phyloP scores from a whole-genome alignment of 2,113 vertebrate species.

The Heteronetta atricapilla region DNA sequence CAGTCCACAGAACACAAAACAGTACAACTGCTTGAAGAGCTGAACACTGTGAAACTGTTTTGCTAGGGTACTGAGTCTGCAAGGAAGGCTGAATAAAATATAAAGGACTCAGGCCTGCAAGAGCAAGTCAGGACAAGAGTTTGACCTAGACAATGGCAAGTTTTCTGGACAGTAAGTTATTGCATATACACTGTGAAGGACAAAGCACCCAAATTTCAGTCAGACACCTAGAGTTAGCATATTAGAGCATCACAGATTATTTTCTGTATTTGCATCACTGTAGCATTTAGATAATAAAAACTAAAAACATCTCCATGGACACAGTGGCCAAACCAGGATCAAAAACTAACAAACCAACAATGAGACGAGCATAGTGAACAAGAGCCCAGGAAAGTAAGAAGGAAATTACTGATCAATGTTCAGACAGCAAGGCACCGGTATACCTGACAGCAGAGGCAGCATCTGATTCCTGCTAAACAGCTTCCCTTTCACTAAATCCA shows the following conservation, averaged over 20 bases:
- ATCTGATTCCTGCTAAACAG: not conserved
- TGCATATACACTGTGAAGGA: not conserved
- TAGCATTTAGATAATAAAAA: not conserved
- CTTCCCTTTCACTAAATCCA: not conserved
- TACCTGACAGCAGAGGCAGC: not conserved
- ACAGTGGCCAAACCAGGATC: not conserved
- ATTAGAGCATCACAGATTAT: not conserved
- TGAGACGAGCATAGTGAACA: not conserved
- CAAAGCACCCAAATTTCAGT: not conserved
- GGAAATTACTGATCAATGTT: not conserved
- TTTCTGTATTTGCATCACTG: not conserved
- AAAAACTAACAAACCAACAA: not conserved
- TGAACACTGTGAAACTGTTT: constrained; percentile 74
- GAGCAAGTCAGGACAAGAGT: constrained; percentile 59
- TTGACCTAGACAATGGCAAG: constrained; percentile 35
- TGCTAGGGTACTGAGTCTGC: constrained; percentile 56
- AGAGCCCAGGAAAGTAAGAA: not conserved
- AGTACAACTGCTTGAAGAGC: constrained; percentile 66
- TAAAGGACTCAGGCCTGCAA: constrained; percentile 37
- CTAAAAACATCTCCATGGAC: not conserved
- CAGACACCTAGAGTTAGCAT: not conserved
- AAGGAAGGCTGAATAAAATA: constrained; percentile 61
- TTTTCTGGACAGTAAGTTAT: constrained; percentile 17
- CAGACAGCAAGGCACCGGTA: not conserved
- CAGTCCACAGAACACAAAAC: constrained; percentile 68